Base-by-base conservation (phyloP, 2,113 vertebrate genomes). In the Psephotus haematonotus region DNA sequence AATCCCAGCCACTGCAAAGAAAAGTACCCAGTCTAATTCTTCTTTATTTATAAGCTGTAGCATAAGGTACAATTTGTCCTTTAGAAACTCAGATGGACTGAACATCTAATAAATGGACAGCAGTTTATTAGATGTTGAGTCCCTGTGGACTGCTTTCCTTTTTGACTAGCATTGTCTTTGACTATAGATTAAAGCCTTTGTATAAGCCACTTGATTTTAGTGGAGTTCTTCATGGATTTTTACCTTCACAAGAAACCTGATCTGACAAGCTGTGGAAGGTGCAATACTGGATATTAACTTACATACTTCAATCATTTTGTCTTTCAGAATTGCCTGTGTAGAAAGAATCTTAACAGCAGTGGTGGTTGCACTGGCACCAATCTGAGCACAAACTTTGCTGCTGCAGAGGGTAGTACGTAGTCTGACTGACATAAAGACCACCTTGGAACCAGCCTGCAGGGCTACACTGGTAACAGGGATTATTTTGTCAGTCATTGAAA, bases 321-420 rank as follows among this genome's bases (percentile, higher is more conserved):
- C 71, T 92, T 98, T 75, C 64, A 98, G 98, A 75, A 98, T 92
- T 96, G 93, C 79, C 98, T 99, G 98, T 98, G 98, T 98, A 98
- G 98, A 91, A 99, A 99, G 90, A 99, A 98, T 19, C 98, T 28
- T 72, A 93, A 12, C 3, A 76, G 84, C 31, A 98, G 93, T 11
- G 63, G 90, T 59, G 86, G 18, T 25, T 99, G 98, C 91, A 9
- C 94, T 24, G 98, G 98, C 63, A 96, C 97, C 39, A 99, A 98
- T 87, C 98, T 98, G 94, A 99, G 99, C 97, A 98, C 98, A 96
- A 99, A 98, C 93, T 98, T 97, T 23, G 10, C 98, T 49, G 98
- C 99, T 90, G 98, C 98, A 82, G 98, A 97, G 98, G 98, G 98
- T 88, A 90, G 98, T n/a, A 97, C 98, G 98, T 98, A 90, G 67